These are phyloP conservation scores for Drosophila gaucha DNA, from an alignment of 2,888 invertebrate species.

Conservation along the genomic window DNA sequence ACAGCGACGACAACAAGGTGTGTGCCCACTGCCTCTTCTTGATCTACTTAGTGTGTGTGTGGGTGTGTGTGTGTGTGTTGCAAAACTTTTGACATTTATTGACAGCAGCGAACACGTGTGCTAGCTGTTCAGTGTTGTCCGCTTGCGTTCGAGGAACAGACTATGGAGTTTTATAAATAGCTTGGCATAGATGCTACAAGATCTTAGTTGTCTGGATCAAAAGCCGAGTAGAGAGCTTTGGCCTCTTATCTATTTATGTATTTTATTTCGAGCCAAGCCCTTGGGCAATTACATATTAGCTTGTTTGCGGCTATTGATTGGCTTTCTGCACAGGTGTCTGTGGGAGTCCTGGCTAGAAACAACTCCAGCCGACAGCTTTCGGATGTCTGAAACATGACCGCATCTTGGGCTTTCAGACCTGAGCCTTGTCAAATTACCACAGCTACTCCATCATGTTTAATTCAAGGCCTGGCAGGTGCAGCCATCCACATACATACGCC, in stretches of 20 bases:
- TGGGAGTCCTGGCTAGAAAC: not conserved
- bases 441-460: conserved; percentile 73
- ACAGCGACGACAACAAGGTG: conserved; percentile 35
- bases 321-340: conserved; percentile 26
- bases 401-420: conserved; percentile 24
- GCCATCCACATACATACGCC: conserved; percentile 8
- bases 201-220: conserved; percentile 6
- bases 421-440: conserved; percentile 71
- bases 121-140: not conserved
- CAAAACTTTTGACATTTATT: conserved; percentile 29
- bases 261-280: not conserved
- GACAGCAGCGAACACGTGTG: conserved; percentile 12
- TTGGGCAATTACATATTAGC: conserved; percentile 22
- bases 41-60: not conserved
- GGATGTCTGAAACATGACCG: conserved; percentile 18
- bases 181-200: too few relatives aligned
- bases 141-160: not conserved
- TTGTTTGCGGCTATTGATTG: conserved; percentile 41
- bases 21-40: not conserved
- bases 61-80: not conserved
- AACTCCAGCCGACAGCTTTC: conserved; percentile 23
- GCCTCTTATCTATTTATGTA: conserved; percentile 18
- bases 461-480: conserved; percentile 38
- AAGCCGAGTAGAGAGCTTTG: not conserved
- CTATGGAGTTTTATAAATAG: conserved; percentile 23